phyloP scores from a whole-genome alignment of 1,140 invertebrate genomes.

The Macrotrachela quadricornifera region DNA sequence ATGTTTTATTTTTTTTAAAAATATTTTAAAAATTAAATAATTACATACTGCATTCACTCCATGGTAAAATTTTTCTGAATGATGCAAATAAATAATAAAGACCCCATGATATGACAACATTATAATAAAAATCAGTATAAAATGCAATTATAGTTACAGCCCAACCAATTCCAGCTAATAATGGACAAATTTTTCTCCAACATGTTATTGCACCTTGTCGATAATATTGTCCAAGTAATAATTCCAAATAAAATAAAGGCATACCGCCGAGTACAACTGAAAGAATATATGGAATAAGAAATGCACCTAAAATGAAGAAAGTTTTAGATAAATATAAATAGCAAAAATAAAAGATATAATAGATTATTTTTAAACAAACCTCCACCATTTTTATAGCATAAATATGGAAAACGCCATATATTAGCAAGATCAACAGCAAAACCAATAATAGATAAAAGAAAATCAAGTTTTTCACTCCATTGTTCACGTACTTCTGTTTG shows the following conservation, averaged over 20 bases:
- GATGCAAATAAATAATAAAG: slow-evolving; percentile 59
- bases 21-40: slow-evolving; percentile 31
- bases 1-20: slow-evolving; percentile 23
- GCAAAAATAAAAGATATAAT: background rate
- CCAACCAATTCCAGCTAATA: slow-evolving; percentile 76
- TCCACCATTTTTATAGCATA: slow-evolving; percentile 80
- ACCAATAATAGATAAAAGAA: slow-evolving; percentile 33
- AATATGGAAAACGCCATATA: slow-evolving; percentile 81
- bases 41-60: slow-evolving; percentile 64
- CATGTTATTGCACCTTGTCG: slow-evolving; percentile 29
- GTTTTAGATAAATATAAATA: background rate
- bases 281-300: slow-evolving; percentile 32
- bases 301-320: slow-evolving; percentile 25
- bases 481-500: slow-evolving; percentile 13
- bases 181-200: slow-evolving; percentile 75
- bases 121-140: slow-evolving; percentile 95
- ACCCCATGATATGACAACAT: slow-evolving; percentile 90
- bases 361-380: slow-evolving; percentile 29
- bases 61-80: slow-evolving; percentile 45
- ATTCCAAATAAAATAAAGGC: slow-evolving; percentile 34
- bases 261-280: slow-evolving; percentile 32
- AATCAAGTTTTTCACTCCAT: slow-evolving; percentile 34
- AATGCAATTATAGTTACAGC: slow-evolving; percentile 82
- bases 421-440: slow-evolving; percentile 49
- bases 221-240: slow-evolving; percentile 33